Percentiles rank a stretch among this genome's conserved stretches.
phyloP scores from a whole-genome alignment of 2,113 vertebrate genomes.

The Silurus meridionalis region DNA sequence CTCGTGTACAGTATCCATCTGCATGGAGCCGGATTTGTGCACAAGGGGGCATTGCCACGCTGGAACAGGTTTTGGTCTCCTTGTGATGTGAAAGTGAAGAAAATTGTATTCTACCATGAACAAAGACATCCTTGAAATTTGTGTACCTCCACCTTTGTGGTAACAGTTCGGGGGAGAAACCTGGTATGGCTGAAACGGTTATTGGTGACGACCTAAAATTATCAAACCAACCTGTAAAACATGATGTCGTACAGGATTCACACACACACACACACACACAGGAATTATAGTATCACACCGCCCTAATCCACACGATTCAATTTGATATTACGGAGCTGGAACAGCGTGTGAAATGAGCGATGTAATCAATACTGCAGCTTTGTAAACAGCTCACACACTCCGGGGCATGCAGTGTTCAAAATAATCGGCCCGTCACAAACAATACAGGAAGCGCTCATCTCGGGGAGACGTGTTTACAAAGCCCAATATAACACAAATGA shows the following conservation, averaged over 20 bases:
- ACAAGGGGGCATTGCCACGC: no score
- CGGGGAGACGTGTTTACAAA: slow-evolving; percentile 65
- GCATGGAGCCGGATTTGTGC: no score
- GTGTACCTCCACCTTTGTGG: no score
- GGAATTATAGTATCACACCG: slow-evolving; percentile 59
- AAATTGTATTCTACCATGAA: no score
- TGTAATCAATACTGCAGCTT: slow-evolving; percentile 90
- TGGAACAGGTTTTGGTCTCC: no score
- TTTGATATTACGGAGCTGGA: slow-evolving; percentile 90
- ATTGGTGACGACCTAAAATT: background rate
- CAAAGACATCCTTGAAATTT: no score
- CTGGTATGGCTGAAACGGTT: no score
- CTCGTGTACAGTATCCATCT: no score
- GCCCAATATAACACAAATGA: slow-evolving; percentile 64
- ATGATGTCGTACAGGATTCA: no score
- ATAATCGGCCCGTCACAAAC: slow-evolving; percentile 68
- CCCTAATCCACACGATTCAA: slow-evolving; percentile 77
- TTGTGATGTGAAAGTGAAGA: no score
- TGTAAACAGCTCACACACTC: slow-evolving; percentile 84
- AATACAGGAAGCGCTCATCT: slow-evolving; percentile 63
- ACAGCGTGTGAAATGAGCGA: slow-evolving; percentile 91
- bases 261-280: slow-evolving; percentile 65
- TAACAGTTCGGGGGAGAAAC: no score
- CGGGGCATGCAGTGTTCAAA: slow-evolving; percentile 70
- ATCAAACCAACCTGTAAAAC: background rate